Base-by-base conservation (phyloP, 2,797 vertebrate species). In the Setipinna tenuifilis region DNA sequence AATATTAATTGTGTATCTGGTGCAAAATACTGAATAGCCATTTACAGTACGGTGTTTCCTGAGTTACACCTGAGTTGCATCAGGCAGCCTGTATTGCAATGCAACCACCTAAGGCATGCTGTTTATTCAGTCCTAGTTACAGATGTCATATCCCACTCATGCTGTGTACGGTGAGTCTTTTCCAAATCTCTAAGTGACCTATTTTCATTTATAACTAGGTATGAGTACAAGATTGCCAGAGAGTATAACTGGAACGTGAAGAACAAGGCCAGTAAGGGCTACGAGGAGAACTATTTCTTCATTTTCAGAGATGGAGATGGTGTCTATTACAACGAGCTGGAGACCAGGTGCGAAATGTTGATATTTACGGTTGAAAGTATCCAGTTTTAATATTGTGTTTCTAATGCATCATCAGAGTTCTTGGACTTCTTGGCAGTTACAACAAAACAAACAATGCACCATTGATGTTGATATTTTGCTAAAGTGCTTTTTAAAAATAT, bases 211-310 rank as follows among this genome's bases (percentile, higher is more conserved):
- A 16, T 41, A 6, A 7, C 82, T 89, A 98, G 98, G 41, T 99
- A 99, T 0, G 98, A 99, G 85, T 99, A 99, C 88, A 98, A 98
- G 93, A 99, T 99, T 1, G 97, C 98, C 23, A 95, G 98, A 62
- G 98, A 99, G 89, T 99, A 99, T 92, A 98, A 98, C 95, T 99
- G 98, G 98, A 98, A 99, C 0, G 98, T 98, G 87, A 99, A 99
- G 93, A 99, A 99, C 95, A 99, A 99, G 90, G 97, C 98, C 87
- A 99, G 98, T 94, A 99, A 99, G 62, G 98, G 98, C 85, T 99
- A 99, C 0, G 98, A 99, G 87, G 98, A 99, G 92, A 99, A 99
- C 91, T 99, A 99, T 90, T 99, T 99, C 93, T 98, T 99, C 88
- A 98, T 98, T 93, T 98, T 99, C 91, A 95, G 98, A 65, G 98